Percentiles rank a stretch among this genome's conserved stretches.
These are phyloP conservation scores for Oryzias celebensis DNA, from an alignment of 2,113 vertebrate genomes.

Conservation along the genomic window DNA sequence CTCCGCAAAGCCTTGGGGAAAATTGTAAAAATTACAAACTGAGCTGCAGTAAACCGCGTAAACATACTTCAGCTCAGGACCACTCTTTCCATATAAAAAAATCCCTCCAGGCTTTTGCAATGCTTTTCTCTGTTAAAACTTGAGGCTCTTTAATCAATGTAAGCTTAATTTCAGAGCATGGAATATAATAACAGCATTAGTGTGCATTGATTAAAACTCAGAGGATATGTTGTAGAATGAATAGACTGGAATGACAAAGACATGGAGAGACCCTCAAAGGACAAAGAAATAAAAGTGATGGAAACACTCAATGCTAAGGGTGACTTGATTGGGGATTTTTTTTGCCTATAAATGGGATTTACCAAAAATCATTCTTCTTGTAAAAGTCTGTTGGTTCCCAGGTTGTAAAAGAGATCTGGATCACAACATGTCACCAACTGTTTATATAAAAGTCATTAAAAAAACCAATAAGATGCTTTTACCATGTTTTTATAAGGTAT, in stretches of 20 bases:
- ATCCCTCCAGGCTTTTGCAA: constrained; percentile 14
- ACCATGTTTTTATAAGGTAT: too few relatives aligned
- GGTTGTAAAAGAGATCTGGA: too few relatives aligned
- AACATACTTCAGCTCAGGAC: background rate
- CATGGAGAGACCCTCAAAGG: constrained; percentile 33
- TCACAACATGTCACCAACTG: too few relatives aligned
- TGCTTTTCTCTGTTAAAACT: constrained; percentile 36
- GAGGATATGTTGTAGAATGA: constrained; percentile 48
- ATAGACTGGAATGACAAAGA: constrained; percentile 54
- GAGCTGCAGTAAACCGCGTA: constrained; percentile 15
- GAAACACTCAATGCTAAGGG: constrained; percentile 34
- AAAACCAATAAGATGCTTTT: too few relatives aligned
- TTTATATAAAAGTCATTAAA: too few relatives aligned
- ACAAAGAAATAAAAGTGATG: constrained; percentile 56
- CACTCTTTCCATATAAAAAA: constrained; percentile 20
- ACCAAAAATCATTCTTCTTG: too few relatives aligned
- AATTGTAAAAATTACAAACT: constrained; percentile 38
- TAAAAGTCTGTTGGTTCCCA: too few relatives aligned
- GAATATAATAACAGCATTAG: constrained; percentile 77
- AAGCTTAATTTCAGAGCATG: constrained; percentile 68
- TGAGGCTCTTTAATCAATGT: constrained; percentile 68
- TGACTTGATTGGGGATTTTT: background rate
- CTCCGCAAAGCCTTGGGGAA: constrained; percentile 47
- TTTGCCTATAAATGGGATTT: too few relatives aligned
- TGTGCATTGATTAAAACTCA: constrained; percentile 65